phyloP scores from a whole-genome alignment of 2,888 invertebrate species.

The Helicoverpa assulta region DNA sequence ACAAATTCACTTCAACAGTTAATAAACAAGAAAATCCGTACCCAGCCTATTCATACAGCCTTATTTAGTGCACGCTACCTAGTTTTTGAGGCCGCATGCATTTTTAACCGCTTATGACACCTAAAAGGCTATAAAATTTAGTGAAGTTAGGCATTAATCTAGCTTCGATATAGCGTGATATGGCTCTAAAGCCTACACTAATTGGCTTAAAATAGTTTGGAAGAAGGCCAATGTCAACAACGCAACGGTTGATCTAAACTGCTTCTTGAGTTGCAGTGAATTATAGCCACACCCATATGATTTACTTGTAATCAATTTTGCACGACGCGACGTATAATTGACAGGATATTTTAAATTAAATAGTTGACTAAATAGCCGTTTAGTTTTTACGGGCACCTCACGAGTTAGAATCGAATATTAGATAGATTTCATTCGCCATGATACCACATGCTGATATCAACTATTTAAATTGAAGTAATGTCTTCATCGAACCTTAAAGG shows the following conservation, averaged over 20 bases:
- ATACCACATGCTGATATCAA: not conserved
- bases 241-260: conserved; percentile 61
- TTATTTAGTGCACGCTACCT: conserved; percentile 30
- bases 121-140: conserved; percentile 39
- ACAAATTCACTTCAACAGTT: conserved; percentile 6
- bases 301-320: conserved; percentile 56
- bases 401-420: conserved; percentile 19
- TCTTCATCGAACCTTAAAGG: conserved; percentile 16
- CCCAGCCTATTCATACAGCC: conserved; percentile 21
- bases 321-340: conserved; percentile 31
- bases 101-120: conserved; percentile 39
- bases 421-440: not conserved
- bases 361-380: conserved; percentile 15
- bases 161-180: conserved; percentile 45
- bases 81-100: conserved; percentile 53
- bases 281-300: conserved; percentile 66
- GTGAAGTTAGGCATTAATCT: conserved; percentile 39
- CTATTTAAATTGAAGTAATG: conserved; percentile 21
- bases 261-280: conserved; percentile 22
- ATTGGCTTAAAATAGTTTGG: conserved; percentile 69
- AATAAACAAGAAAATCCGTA: conserved; percentile 19
- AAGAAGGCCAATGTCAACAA: conserved; percentile 78
- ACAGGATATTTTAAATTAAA: conserved; percentile 40
- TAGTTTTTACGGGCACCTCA: conserved; percentile 16
- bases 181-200: conserved; percentile 51